Evolutionary conservation across 2,888 invertebrate genomes (phyloP).

Genomic region (Drosophila austrosaltans): DNA sequence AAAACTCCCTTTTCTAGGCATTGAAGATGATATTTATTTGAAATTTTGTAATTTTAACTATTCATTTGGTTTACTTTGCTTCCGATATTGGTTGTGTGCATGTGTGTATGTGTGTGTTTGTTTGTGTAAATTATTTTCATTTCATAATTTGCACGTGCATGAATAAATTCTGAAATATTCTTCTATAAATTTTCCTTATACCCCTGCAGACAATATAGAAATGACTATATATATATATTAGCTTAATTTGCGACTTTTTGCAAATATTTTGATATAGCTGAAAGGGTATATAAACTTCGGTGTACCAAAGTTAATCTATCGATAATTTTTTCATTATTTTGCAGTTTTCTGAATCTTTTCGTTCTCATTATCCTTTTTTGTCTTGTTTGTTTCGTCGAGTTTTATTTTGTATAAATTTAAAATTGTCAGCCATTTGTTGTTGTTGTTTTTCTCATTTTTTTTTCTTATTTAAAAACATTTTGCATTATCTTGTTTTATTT

Average conservation of each 20-base stretch:
- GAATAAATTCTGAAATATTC: conserved; percentile 70
- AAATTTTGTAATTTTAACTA: too few relatives aligned
- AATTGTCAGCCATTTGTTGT: conserved; percentile 72
- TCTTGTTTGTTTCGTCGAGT: background rate
- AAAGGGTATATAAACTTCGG: background rate
- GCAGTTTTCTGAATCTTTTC: conserved; percentile 24
- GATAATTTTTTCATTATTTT: conserved; percentile 10
- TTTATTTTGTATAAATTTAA: conserved; percentile 71
- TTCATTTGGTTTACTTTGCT: too few relatives aligned
- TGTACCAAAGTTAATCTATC: conserved; percentile 16
- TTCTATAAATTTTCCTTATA: conserved; percentile 9
- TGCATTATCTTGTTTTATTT: conserved; percentile 44
- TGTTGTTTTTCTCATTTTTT: too few relatives aligned
- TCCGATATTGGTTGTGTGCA: background rate
- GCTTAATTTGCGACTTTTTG: too few relatives aligned
- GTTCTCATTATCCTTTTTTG: conserved; percentile 28
- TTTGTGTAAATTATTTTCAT: conserved; percentile 43
- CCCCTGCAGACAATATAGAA: background rate
- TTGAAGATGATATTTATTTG: too few relatives aligned
- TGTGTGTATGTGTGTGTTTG: conserved; percentile 38
- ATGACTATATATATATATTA: too few relatives aligned
- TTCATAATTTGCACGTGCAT: conserved; percentile 72
- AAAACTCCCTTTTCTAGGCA: too few relatives aligned
- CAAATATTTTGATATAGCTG: background rate
- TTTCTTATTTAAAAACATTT: conserved; percentile 69